These are phyloP conservation scores for Amphibalanus amphitrite DNA, from an alignment of 1,140 invertebrate genomes.

Conservation along the genomic window DNA sequence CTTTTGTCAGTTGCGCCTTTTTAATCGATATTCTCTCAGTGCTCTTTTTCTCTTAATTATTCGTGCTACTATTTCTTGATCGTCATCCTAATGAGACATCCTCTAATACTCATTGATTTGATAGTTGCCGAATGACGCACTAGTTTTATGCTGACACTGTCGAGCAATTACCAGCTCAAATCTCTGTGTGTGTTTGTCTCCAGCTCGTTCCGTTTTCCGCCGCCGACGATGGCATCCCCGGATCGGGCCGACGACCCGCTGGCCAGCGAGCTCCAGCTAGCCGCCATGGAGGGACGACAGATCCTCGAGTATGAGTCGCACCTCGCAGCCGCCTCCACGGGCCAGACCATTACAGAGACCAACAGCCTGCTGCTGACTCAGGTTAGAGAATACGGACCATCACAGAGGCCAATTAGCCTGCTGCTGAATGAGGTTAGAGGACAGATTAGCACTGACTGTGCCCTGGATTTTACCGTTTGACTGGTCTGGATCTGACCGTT, in stretches of 20 bases:
- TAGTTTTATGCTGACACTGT: no score
- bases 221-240: constrained; percentile 39
- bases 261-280: constrained; percentile 45
- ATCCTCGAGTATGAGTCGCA: constrained; percentile 87
- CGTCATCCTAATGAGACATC: no score
- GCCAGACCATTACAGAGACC: constrained; percentile 70
- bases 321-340: constrained; percentile 71
- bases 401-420: constrained; percentile 73
- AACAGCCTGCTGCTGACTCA: constrained; percentile 55
- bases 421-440: constrained; percentile 33
- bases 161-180: no score
- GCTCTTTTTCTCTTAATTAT: no score
- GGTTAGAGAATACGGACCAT: constrained; percentile 74
- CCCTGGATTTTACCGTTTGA: no score
- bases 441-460: no score
- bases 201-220: constrained; percentile 46
- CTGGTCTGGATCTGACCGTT: no score
- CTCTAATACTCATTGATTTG: no score
- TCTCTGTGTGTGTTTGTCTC: constrained; percentile 15
- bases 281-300: constrained; percentile 52
- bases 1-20: no score
- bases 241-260: constrained; percentile 42
- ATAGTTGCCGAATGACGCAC: no score
- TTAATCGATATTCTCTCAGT: no score
- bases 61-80: no score